Base-by-base conservation (phyloP, 2,797 vertebrate species). In the Loriculus beryllinus region DNA sequence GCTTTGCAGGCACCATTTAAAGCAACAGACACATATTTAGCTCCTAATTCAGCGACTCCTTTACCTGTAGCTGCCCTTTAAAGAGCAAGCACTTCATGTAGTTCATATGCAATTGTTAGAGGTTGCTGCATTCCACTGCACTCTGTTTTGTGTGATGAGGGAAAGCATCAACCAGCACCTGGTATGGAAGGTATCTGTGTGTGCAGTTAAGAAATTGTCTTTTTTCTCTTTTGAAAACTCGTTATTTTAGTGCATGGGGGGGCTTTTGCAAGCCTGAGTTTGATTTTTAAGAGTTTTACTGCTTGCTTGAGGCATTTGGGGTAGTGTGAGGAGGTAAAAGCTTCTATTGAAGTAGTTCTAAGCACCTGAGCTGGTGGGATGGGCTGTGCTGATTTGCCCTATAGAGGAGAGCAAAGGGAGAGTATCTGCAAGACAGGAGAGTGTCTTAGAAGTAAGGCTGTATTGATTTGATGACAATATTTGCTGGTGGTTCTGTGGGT, bases 11-110 rank as follows among this genome's bases (percentile, higher is more conserved):
- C 18, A 10, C 3, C 1, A 2, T 7, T 54, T 31, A 11, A 2
- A 42, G 9, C 3, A 12, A 1, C 3, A n/a, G 2, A 1, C 7
- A 16, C 8, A 2, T 7, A 3, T 1, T 11, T 8, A 4, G 9
- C 4, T 60, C 10, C 5, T 25, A 28, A 42, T 12, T 2, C 7
- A 17, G 13, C 1, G 14, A 12, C 33, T n/a, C 48, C 23, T 23
- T 69, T 35, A 37, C 23, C 11, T 33, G 2, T 40, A 56, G 1
- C 16, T 25, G 2, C 1, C 25, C 14, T 35, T 35, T 35, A 31
- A 76, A 37, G 5, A 37, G 2, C 12, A 22, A 42, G 2, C 18
- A 18, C 5, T 47, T 39, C 2, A 20, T 7, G 5, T 25, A 25
- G 33, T 40, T 40, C 3, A 40, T 3, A 33, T 16, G 8, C 4